Conservation (phyloP, 1,140 invertebrate species). For the Popillia japonica region DNA sequence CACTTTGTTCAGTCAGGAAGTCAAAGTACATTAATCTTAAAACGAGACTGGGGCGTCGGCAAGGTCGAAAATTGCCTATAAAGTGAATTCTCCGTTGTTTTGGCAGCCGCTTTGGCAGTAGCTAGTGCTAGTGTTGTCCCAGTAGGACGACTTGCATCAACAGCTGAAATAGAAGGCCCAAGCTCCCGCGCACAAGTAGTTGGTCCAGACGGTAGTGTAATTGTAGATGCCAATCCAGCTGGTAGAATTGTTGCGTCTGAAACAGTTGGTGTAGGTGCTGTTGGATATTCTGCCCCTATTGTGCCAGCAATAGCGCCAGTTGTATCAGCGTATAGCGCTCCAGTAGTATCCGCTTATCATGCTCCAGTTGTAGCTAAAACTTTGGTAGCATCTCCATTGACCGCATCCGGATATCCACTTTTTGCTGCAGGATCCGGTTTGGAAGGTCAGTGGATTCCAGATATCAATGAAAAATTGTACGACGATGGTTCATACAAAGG, state of each 20-base stretch:
- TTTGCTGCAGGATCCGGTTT: too few relatives aligned
- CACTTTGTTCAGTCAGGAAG: not conserved
- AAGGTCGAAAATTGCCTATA: not conserved
- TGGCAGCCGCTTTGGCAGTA: conserved; percentile 48
- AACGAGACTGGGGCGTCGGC: conserved; percentile 14
- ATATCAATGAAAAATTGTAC: too few relatives aligned
- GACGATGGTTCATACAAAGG: too few relatives aligned
- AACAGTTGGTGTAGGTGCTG: too few relatives aligned
- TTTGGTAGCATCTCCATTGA: too few relatives aligned
- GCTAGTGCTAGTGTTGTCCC: too few relatives aligned
- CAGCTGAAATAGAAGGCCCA: conserved; percentile 47
- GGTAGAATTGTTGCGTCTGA: too few relatives aligned
- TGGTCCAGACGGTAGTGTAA: too few relatives aligned
- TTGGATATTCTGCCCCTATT: conserved; percentile 49
- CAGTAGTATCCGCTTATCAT: not conserved
- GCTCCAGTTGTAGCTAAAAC: conserved; percentile 14
- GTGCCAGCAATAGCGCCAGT: not conserved
- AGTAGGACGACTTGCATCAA: conserved; percentile 52
- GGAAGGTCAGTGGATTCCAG: too few relatives aligned
- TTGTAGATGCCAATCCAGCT: too few relatives aligned
- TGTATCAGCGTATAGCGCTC: too few relatives aligned
- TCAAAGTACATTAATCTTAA: not conserved
- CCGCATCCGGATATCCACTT: too few relatives aligned
- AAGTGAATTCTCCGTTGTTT: conserved; percentile 40
- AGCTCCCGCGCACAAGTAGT: conserved; percentile 42